Conservation (phyloP, 1,140 invertebrate genomes). For the Eufriesea mexicana region DNA sequence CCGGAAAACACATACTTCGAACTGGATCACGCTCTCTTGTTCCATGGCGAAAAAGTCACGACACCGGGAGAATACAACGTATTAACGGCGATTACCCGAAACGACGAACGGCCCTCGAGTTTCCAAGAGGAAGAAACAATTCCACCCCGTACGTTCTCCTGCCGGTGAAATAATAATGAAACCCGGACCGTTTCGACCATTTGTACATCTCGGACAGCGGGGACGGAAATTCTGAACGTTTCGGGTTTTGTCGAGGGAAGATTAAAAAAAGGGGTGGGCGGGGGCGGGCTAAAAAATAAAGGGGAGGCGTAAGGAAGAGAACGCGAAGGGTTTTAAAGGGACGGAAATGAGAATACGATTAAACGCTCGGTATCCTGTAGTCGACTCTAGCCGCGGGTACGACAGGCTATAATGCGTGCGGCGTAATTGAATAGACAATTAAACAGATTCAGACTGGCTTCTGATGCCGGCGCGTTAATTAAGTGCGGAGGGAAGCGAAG, state of each 20-base stretch:
- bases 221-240: not conserved
- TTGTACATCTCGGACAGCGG: not conserved
- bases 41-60: constrained; percentile 52
- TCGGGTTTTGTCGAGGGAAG: too few relatives aligned
- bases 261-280: too few relatives aligned
- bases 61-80: constrained; percentile 57
- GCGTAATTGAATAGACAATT: constrained; percentile 57
- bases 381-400: constrained; percentile 5
- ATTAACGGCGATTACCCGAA: constrained; percentile 53
- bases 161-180: not conserved
- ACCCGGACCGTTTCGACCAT: not conserved
- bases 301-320: not conserved
- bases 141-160: too few relatives aligned
- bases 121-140: not conserved
- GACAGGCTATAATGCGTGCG: constrained; percentile 29
- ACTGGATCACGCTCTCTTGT: constrained; percentile 52
- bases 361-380: not conserved
- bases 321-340: not conserved
- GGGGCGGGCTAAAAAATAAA: too few relatives aligned
- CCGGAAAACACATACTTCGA: constrained; percentile 50
- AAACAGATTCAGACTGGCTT: constrained; percentile 53
- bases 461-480: constrained; percentile 51
- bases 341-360: constrained; percentile 20
- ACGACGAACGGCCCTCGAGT: constrained; percentile 15
- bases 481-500: constrained; percentile 49